phyloP scores from a whole-genome alignment of 2,797 vertebrate genomes.

The Somateria mollissima region DNA sequence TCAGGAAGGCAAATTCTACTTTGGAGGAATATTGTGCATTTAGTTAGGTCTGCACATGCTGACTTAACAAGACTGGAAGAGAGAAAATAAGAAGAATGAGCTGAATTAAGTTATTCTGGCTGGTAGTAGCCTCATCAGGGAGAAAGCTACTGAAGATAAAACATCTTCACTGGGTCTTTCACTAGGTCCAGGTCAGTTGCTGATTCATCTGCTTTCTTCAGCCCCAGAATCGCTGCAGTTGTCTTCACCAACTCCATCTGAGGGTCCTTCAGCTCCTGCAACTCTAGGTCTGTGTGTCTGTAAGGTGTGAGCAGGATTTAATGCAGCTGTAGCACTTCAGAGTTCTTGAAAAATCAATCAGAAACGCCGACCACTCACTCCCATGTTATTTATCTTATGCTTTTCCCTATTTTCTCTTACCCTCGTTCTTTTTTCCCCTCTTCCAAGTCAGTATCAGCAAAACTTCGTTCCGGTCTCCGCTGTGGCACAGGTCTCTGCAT shows the following conservation, averaged over 20 bases:
- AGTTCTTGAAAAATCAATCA: not conserved
- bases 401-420: not conserved
- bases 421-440: not conserved
- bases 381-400: not conserved
- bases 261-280: not conserved
- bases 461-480: not conserved
- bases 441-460: not conserved
- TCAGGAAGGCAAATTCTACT: not conserved
- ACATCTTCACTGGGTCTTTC: not conserved
- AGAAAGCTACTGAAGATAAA: not conserved
- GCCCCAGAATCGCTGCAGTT: not conserved
- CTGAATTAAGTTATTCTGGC: not conserved
- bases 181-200: not conserved
- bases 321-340: not conserved
- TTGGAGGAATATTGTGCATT: not conserved
- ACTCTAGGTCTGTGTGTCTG: not conserved
- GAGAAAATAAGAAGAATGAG: not conserved
- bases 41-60: not conserved
- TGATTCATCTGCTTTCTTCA: not conserved
- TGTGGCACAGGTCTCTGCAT: not conserved
- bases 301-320: not conserved
- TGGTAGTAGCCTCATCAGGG: not conserved
- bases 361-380: not conserved
- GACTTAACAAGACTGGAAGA: not conserved
- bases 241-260: not conserved